Conservation (phyloP, 2,888 invertebrate species). For the Neria commutata region DNA sequence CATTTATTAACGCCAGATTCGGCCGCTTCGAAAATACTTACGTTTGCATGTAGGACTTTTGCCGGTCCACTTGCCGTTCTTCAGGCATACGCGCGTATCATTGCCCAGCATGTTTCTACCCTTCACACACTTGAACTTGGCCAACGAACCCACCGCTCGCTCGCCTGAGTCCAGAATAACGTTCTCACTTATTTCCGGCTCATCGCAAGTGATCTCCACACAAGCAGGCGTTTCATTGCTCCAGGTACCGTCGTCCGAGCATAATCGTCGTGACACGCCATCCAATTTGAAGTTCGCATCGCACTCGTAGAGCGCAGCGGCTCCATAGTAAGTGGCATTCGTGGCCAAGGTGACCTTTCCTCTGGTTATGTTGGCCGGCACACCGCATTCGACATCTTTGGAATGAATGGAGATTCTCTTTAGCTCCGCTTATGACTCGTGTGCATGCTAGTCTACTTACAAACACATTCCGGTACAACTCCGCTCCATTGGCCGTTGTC, state of each 20-base stretch:
- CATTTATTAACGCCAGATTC: too few species aligned
- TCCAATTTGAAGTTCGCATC: constrained; percentile 79
- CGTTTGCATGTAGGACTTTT: constrained; percentile 79
- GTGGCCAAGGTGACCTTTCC: constrained; percentile 81
- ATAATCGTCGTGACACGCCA: constrained; percentile 81
- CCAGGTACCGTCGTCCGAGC: constrained; percentile 90
- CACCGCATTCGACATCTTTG: constrained; percentile 84
- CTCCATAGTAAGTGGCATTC: constrained; percentile 88
- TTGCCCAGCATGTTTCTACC: constrained; percentile 83
- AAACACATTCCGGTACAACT: constrained; percentile 80
- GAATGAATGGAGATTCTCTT: constrained; percentile 25
- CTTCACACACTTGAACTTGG: constrained; percentile 81
- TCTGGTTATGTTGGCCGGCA: constrained; percentile 73
- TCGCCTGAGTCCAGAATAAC: constrained; percentile 68
- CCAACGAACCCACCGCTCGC: constrained; percentile 78
- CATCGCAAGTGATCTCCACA: constrained; percentile 80
- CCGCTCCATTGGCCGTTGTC: constrained; percentile 88
- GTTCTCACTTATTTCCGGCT: constrained; percentile 68
- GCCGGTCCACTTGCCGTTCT: constrained; percentile 83
- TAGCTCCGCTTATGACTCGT: not conserved
- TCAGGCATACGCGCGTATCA: constrained; percentile 75
- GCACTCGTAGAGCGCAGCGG: constrained; percentile 84
- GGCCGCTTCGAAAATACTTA: constrained; percentile 64
- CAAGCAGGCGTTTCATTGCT: constrained; percentile 83
- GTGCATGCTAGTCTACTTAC: constrained; percentile 65